Base-by-base conservation (phyloP, 1,140 invertebrate species). In the Hyphantria cunea region DNA sequence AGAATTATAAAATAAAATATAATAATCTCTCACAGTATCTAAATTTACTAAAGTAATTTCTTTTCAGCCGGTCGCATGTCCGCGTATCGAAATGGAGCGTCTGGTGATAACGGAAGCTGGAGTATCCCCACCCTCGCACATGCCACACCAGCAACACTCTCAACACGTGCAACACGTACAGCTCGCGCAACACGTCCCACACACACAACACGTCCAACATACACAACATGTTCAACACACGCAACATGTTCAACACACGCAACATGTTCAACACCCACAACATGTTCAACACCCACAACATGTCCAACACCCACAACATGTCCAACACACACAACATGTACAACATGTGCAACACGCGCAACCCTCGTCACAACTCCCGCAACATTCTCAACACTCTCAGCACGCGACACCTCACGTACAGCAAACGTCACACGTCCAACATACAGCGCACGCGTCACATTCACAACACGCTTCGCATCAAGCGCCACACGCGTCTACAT, bases 41-140 rank as follows among this genome's bases (percentile, higher is more conserved):
- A 25, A 25, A 25, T 25, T 25, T 5, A 25, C 17, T 25, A 25
- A 25, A 25, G 5, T 25, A n/a, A 17, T 47, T 8, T 10, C 8
- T 25, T 58, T 45, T 47, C 58, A 70, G 70, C 73, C 68, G 54
- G 67, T 54, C 15, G 45, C 66, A 15, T 84, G 83, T 34, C 52
- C 67, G 8, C 3, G 75, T 75, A 1, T 58, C 66, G 86, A 89
- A 6, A 73, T 89, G 75, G 86, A 89, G 68, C 82, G 82, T 0
- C 49, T 89, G 44, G 69, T 71, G 11, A 64, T 87, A 25, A 60
- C 72, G 6, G 86, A 89, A 37, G 65, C 73, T 25, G 80, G 77
- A 2, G 69, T 78, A 11, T 80, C 80, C 7, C 79, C 81, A 6
- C 80, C 82, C 7, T 56, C 76, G 39, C 70, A 70, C 55, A 34